Evolutionary conservation across 2,113 vertebrate species (phyloP).

Genomic region (Erythrolamprus reginae): DNA sequence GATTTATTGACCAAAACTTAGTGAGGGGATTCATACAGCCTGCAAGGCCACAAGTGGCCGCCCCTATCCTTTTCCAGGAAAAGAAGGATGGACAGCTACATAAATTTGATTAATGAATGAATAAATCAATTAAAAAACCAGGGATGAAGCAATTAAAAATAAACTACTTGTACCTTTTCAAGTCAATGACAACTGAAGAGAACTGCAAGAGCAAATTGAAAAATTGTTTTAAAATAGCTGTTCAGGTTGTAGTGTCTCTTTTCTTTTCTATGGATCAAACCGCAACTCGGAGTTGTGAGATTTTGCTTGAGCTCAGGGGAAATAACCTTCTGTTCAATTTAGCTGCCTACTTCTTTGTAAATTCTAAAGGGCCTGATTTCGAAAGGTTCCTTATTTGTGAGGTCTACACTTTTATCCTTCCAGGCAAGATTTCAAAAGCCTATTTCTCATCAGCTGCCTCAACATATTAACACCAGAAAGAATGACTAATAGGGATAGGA

Average conservation of each 20-base stretch:
- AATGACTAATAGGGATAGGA: background rate
- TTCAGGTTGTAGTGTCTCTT: conserved; percentile 5
- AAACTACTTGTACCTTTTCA: accelerated
- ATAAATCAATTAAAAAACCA: background rate
- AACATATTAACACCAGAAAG: background rate
- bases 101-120: background rate
- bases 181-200: background rate
- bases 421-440: background rate
- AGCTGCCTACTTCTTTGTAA: background rate
- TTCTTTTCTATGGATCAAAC: background rate
- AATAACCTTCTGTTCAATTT: background rate
- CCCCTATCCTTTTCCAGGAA: no score
- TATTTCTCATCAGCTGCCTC: background rate
- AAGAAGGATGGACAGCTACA: background rate
- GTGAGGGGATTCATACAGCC: no score
- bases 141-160: background rate
- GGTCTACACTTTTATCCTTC: background rate
- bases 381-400: background rate
- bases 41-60: no score
- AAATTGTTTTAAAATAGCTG: conserved; percentile 20
- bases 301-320: background rate
- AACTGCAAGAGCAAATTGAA: background rate
- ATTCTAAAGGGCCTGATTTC: no score
- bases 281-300: accelerated
- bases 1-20: no score